Evolutionary conservation across 2,797 vertebrate species (phyloP).

Genomic region (Spatula clypeata): DNA sequence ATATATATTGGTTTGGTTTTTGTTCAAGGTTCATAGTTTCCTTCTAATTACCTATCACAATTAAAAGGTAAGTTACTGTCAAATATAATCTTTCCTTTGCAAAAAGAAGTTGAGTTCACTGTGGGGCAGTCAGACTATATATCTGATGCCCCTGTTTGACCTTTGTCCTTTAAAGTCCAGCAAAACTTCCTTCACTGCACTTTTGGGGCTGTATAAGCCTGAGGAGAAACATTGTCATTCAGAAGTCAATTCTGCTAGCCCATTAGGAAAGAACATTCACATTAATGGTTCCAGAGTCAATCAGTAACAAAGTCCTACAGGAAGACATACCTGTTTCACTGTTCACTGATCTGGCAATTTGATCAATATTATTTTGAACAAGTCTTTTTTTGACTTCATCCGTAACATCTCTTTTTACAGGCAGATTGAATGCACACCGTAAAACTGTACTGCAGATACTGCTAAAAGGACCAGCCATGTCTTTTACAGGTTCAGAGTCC

Average conservation of each 20-base stretch:
- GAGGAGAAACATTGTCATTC: constrained; percentile 71
- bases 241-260: constrained; percentile 74
- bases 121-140: neutral
- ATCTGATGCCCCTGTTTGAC: neutral
- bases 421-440: neutral
- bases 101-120: constrained; percentile 20
- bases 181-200: constrained; percentile 51
- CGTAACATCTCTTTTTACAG: constrained; percentile 57
- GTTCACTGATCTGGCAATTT: constrained; percentile 75
- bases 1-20: neutral
- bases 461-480: constrained; percentile 17
- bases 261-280: constrained; percentile 74
- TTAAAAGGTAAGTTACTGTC: neutral
- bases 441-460: constrained; percentile 23
- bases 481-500: neutral
- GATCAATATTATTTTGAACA: constrained; percentile 81
- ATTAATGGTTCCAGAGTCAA: constrained; percentile 63
- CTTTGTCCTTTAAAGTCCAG: constrained; percentile 63
- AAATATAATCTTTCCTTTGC: neutral
- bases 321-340: constrained; percentile 76
- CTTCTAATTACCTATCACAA: neutral
- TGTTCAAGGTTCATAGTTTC: neutral
- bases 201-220: constrained; percentile 37
- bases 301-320: constrained; percentile 66
- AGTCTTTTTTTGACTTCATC: constrained; percentile 59